These are phyloP conservation scores for Clanis bilineata DNA, from an alignment of 2,888 invertebrate genomes.

Conservation along the genomic window DNA sequence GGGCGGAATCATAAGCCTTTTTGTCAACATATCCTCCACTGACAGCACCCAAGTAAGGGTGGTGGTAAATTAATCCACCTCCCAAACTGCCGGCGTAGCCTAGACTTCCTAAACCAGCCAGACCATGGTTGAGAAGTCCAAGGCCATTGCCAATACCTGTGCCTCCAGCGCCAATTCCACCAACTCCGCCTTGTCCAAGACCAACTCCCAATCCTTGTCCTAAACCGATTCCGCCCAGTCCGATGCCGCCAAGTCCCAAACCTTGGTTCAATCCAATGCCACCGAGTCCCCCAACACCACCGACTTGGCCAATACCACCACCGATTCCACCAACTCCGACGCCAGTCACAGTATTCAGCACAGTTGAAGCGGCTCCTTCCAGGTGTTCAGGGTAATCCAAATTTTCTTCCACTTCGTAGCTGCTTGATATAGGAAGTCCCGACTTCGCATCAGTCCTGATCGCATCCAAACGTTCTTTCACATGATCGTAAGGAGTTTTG, in stretches of 20 bases:
- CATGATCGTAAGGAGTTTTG: conserved; percentile 74
- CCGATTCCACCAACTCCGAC: conserved; percentile 42
- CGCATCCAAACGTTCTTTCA: conserved; percentile 64
- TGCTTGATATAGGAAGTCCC: conserved; percentile 69
- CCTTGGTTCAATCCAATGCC: conserved; percentile 38
- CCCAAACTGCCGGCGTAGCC: conserved; percentile 46
- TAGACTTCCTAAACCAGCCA: conserved; percentile 45
- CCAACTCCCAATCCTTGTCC: conserved; percentile 46
- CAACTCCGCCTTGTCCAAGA: conserved; percentile 46
- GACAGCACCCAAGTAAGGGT: conserved; percentile 61
- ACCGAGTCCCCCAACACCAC: conserved; percentile 28
- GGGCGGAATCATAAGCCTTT: conserved; percentile 79
- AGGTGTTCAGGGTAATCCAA: conserved; percentile 79
- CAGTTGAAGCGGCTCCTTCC: conserved; percentile 68
- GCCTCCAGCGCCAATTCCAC: conserved; percentile 40
- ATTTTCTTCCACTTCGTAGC: conserved; percentile 83
- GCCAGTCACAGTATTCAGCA: conserved; percentile 63
- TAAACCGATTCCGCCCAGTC: conserved; percentile 42
- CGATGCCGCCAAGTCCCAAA: conserved; percentile 33
- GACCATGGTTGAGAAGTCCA: conserved; percentile 48
- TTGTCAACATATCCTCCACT: conserved; percentile 79
- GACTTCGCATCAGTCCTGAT: conserved; percentile 54
- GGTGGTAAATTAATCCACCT: conserved; percentile 67
- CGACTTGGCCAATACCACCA: conserved; percentile 42
- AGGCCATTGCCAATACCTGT: conserved; percentile 60